phyloP scores from a whole-genome alignment of 2,888 invertebrate genomes.

The Strigamia crassipes region DNA sequence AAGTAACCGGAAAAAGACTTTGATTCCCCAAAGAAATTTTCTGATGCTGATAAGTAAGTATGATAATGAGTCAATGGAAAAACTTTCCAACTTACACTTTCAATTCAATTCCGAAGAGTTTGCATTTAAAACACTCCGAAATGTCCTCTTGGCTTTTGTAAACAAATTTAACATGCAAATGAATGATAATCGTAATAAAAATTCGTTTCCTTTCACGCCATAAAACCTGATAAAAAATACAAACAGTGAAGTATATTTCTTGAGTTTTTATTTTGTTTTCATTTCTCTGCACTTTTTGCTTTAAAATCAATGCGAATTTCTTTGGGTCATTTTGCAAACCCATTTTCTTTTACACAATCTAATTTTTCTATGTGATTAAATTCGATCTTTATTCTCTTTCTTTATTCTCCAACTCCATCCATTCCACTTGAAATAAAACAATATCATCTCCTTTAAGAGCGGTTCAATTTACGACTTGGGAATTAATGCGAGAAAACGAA shows the following conservation, averaged over 20 bases:
- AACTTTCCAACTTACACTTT: not conserved
- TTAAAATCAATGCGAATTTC: not conserved
- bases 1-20: not conserved
- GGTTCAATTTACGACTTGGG: slow-evolving; percentile 15
- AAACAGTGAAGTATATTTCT: too few relatives aligned
- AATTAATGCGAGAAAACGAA: slow-evolving; percentile 34
- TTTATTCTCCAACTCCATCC: not conserved
- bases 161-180: not conserved
- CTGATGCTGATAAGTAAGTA: not conserved
- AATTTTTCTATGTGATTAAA: not conserved
- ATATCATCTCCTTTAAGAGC: slow-evolving; percentile 24
- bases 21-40: slow-evolving; percentile 3
- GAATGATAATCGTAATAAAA: not conserved
- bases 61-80: slow-evolving; percentile 18
- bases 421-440: not conserved
- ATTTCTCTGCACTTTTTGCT: too few relatives aligned
- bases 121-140: too few relatives aligned
- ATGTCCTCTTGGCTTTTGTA: not conserved
- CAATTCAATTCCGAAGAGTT: not conserved
- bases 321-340: not conserved
- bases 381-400: not conserved
- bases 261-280: too few relatives aligned
- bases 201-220: too few relatives aligned
- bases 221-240: too few relatives aligned
- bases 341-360: not conserved